Evolutionary conservation across 2,113 vertebrate genomes (phyloP), one percentile per base, ranked within the genome.

Genomic region (Ictalurus furcatus): DNA sequence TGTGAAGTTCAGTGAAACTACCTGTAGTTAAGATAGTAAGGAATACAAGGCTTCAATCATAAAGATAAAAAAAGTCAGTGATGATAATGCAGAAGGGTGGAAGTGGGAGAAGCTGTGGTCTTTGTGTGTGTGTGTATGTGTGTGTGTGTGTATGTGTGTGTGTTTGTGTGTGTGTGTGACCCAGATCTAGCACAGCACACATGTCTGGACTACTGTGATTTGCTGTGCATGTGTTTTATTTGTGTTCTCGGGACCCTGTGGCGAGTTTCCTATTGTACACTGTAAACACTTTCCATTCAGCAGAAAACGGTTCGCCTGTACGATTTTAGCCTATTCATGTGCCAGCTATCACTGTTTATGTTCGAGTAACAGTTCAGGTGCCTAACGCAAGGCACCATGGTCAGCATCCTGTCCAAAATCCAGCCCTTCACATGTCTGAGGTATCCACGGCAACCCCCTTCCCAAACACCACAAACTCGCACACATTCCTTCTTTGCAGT

Each of bases 131-230:
- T 78, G 74, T 48, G 11, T 52, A 23, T n/a, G 44, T 56, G 81
- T 14, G 65, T 34, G 67, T 76, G 37, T 48, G 7, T 80, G 78
- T 80, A 48, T 80, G 48, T 54, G 76, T 54, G 12, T 52, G 40
- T 78, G 74, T 78, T 40, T 76, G 40, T 76, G 21, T 52, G 44
- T 52, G 23, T 52, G 44, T n/a, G 76, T 56, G 81, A 84, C 81
- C 44, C n/a, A 81, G 78, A 81, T 81, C 52, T 58, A 56, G 78
- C 23, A 37, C 17, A 37, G 30, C 56, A 61, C 25, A 17, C 30
- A 34, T 59, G 76, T 79, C 76, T 79, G 74, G 78, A 19, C 28
- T 56, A 61, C 81, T 83, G 81, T 84, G 14, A 84, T 84, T 40
- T 84, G 30, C 54, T 61, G 79, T 82, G 79, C 59, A 19, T 37